Percentiles rank a stretch among this genome's conserved stretches.
phyloP scores from a whole-genome alignment of 2,888 invertebrate species.

The Drosophila koepferae region DNA sequence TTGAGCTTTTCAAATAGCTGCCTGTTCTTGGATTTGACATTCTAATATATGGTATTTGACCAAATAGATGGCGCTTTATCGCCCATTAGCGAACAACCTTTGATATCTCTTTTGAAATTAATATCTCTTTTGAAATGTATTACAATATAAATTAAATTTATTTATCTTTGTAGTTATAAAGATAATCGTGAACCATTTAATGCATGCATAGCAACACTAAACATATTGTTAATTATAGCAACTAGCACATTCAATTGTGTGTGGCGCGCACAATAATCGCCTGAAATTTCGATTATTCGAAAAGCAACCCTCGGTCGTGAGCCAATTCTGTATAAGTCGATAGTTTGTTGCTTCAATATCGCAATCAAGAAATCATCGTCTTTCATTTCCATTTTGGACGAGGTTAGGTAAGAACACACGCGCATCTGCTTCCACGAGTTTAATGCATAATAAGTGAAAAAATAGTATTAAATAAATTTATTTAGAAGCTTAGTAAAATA shows the following conservation, averaged over 20 bases:
- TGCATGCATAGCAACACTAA: too few relatives aligned
- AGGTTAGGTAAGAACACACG: conserved; percentile 85
- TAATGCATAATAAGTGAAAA: conserved; percentile 52
- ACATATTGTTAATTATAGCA: too few relatives aligned
- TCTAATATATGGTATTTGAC: too few relatives aligned
- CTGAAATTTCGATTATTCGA: conserved; percentile 4
- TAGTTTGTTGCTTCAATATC: conserved; percentile 26
- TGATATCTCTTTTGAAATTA: too few relatives aligned
- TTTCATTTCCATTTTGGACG: conserved; percentile 81
- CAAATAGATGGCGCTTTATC: too few relatives aligned
- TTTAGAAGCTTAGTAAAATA: conserved; percentile 41
- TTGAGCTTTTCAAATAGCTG: too few relatives aligned
- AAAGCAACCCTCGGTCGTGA: conserved; percentile 6
- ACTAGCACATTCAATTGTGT: neutral
- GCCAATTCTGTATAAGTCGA: neutral
- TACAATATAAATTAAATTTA: neutral
- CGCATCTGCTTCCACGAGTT: conserved; percentile 68
- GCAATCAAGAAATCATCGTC: conserved; percentile 26
- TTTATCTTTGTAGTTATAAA: neutral
- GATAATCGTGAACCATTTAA: neutral
- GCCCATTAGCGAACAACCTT: too few relatives aligned
- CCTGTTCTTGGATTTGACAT: too few relatives aligned
- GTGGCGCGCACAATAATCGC: neutral
- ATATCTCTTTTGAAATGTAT: too few relatives aligned
- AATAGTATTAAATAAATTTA: conserved; percentile 27